Evolutionary conservation across 2,888 invertebrate species (phyloP), one percentile per base, ranked within the genome.

Genomic region (Campoplex capitator): DNA sequence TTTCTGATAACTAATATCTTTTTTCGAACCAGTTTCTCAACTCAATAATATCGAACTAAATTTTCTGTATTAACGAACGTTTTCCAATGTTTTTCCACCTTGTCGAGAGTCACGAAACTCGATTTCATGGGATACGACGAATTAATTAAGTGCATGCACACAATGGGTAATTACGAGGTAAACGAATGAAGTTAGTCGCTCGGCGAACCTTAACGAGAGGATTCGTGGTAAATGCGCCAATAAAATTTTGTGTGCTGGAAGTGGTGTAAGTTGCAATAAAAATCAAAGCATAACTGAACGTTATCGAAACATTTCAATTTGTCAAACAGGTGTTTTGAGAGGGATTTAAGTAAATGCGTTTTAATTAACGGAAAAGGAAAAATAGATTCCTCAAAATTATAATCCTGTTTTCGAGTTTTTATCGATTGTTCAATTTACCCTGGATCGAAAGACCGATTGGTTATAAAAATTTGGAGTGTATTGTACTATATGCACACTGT

Each of bases 401-500:
- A 38, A 38, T 38, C 38, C 38, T 6, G 6, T 38, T 38, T 38
- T 42, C 11, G n/a, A 23, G 16, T 0, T 56, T 74, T 75, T 28
- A 38, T 58, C 23, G 11, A 56, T 23, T 3, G 13, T n/a, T 16
- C 3, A 28, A 67, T 35, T 28, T 13, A 0, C 16, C 16, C 6
- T 8, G 18, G 38, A 38, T 8, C 62, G 28, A 62, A 0, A 28
- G 16, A 68, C n/a, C 42, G 11, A 68, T 45, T 4, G 3, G 48
- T 28, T n/a, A 54, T 28, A 28, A 38, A 38, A 3, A 45, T 67
- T 56, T 45, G 1, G 11, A 51, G 23, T 68, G 23, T 70, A 32
- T 77, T 56, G 7, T 28, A 71, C 23, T 23, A 45, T 35, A 38
- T 38, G 75, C 13, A 67, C 74, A 75, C 75, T 65, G 35, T 89